These are phyloP conservation scores for Caenorhabditis sp. DNA, from an alignment of 2,888 invertebrate genomes.

Conservation along the genomic window DNA sequence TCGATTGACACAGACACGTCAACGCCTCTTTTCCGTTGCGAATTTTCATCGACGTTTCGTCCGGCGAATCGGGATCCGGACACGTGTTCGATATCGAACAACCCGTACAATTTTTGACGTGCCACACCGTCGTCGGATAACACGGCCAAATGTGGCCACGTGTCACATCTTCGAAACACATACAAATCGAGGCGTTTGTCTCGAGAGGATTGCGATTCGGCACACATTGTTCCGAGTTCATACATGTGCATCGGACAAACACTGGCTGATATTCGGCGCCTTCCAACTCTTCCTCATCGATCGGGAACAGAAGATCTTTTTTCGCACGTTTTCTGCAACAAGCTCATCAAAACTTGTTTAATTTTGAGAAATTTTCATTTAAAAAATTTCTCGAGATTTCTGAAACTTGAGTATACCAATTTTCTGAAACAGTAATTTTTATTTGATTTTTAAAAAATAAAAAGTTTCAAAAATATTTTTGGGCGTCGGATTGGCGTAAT, in stretches of 20 bases:
- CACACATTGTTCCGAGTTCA: slow-evolving; percentile 65
- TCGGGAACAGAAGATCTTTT: slow-evolving; percentile 36
- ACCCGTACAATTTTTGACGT: slow-evolving; percentile 62
- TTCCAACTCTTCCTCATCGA: slow-evolving; percentile 43
- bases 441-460: too few species aligned
- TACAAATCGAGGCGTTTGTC: slow-evolving; percentile 66
- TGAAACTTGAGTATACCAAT: too few species aligned
- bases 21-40: slow-evolving; percentile 30
- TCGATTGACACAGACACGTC: slow-evolving; percentile 66
- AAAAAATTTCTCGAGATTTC: neutral
- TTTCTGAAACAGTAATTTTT: too few species aligned
- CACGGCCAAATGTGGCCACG: slow-evolving; percentile 70
- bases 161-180: slow-evolving; percentile 69
- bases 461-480: too few species aligned
- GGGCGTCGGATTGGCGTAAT: too few species aligned
- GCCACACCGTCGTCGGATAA: slow-evolving; percentile 66
- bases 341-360: too few species aligned
- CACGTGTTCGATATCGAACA: slow-evolving; percentile 69
- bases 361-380: too few species aligned
- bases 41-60: slow-evolving; percentile 48
- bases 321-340: slow-evolving; percentile 3
- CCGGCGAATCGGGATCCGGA: slow-evolving; percentile 67
- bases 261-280: slow-evolving; percentile 66
- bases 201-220: slow-evolving; percentile 68
- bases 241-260: slow-evolving; percentile 65